Evolutionary conservation across 2,888 invertebrate genomes (phyloP).

Genomic region (Fragum sueziense): DNA sequence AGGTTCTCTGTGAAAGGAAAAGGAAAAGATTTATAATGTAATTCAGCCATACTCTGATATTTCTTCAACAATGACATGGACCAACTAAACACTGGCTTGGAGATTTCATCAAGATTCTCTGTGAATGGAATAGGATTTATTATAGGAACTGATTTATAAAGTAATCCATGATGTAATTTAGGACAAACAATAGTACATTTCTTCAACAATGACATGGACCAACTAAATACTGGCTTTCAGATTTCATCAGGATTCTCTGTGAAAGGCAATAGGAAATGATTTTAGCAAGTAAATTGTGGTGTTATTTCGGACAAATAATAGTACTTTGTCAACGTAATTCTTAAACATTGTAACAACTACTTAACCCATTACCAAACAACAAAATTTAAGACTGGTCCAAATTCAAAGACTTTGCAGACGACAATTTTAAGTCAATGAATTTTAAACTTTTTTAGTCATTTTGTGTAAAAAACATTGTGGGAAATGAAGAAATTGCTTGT

Average conservation of each 20-base stretch:
- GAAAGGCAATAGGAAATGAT: neutral
- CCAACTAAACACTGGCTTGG: constrained; percentile 9
- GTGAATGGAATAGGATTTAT: neutral
- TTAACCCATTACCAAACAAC: too few species aligned
- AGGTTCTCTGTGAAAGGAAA: constrained; percentile 2
- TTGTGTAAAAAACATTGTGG: neutral
- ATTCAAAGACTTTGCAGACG: too few species aligned
- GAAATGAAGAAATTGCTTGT: neutral
- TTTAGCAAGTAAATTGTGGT: neutral
- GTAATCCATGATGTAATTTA: too few species aligned
- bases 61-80: constrained; percentile 2
- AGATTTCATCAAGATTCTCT: constrained; percentile 3
- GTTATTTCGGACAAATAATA: too few species aligned
- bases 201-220: constrained; percentile 9
- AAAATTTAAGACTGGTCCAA: too few species aligned
- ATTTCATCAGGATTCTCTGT: neutral
- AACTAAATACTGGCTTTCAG: constrained; percentile 1
- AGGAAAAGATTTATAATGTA: neutral
- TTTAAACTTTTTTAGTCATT: too few species aligned
- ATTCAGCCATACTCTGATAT: neutral
- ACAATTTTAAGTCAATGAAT: too few species aligned
- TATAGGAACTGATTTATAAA: neutral
- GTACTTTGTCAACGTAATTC: too few species aligned
- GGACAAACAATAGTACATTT: neutral
- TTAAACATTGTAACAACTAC: too few species aligned